These are phyloP conservation scores for Grantiella picta DNA, from an alignment of 2,113 vertebrate species.

Conservation along the genomic window DNA sequence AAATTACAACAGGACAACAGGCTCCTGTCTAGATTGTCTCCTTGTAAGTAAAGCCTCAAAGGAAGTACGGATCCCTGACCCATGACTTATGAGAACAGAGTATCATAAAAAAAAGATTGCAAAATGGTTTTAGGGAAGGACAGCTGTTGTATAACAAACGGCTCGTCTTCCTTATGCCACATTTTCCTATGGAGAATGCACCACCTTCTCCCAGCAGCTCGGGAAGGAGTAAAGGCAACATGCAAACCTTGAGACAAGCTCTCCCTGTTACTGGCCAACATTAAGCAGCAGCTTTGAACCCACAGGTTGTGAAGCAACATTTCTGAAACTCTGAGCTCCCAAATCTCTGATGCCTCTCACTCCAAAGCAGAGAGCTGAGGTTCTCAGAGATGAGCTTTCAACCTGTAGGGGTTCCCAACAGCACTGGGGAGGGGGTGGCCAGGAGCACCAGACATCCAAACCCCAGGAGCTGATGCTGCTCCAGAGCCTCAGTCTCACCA, in stretches of 20 bases:
- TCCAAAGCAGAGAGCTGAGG: background rate
- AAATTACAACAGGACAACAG: background rate
- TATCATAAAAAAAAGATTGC: background rate
- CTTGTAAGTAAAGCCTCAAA: background rate
- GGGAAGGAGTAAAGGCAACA: background rate
- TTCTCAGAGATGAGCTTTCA: background rate
- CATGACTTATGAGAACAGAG: background rate
- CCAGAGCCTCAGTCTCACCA: background rate
- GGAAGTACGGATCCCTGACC: background rate
- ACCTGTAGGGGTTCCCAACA: rapidly evolving
- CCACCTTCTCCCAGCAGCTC: background rate
- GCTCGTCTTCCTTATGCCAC: background rate
- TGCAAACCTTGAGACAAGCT: background rate
- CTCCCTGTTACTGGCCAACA: background rate
- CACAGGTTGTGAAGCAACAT: background rate
- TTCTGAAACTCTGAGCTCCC: rapidly evolving
- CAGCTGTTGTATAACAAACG: background rate
- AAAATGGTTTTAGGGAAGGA: background rate
- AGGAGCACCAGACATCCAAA: background rate
- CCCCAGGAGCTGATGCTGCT: background rate
- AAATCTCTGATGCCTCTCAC: background rate
- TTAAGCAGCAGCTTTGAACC: background rate
- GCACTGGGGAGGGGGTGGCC: background rate
- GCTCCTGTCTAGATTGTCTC: background rate
- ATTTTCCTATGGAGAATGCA: background rate